Base-by-base conservation (phyloP, 2,888 invertebrate genomes). In the Neuroscelio doddi region DNA sequence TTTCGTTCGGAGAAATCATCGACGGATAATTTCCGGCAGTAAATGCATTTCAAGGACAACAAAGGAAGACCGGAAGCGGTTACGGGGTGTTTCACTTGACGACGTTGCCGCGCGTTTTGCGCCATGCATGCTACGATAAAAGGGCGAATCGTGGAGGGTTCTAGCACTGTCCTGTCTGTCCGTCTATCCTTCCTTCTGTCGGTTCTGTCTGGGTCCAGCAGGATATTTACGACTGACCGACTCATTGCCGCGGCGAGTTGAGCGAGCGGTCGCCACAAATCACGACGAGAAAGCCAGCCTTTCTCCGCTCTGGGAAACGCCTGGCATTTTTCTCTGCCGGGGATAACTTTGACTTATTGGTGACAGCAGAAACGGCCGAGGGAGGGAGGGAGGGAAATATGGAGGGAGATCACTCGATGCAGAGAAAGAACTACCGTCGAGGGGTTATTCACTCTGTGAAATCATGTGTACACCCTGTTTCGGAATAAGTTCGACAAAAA, bases 331-430 rank as follows among this genome's bases (percentile, higher is more conserved):
- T 85, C 84, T 82, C 80, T 74, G 77, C 76, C 80, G 79, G 76
- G 82, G 80, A 83, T 83, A 85, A 84, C 80, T 84, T 84, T 85
- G 83, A 82, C 83, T 82, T 82, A 81, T 82, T 78, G 81, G 84
- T 80, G 81, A 82, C 83, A 80, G 80, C 74, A 69, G 44, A 34
- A 36, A 47, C 34, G 46, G 12, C 42, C 27, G 21, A 3, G 21
- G 34, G 16, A 26, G 34, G 39, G 62, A 39, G 34, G 41, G 41
- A 4, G 63, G 41, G 36, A 14, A 59, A 38, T 41, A 45, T 38
- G 50, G 30, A 46, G 41, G 45, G 51, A 26, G 39, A 27, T 26
- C 21, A 21, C 46, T 39, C 46, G 41, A 38, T 24, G 34, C 42
- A n/a, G 1, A 29, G 27, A 39, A 50, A 49, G 36, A 46, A 38